Conservation (phyloP, 2,113 vertebrate genomes). For the Ursus arctos region DNA sequence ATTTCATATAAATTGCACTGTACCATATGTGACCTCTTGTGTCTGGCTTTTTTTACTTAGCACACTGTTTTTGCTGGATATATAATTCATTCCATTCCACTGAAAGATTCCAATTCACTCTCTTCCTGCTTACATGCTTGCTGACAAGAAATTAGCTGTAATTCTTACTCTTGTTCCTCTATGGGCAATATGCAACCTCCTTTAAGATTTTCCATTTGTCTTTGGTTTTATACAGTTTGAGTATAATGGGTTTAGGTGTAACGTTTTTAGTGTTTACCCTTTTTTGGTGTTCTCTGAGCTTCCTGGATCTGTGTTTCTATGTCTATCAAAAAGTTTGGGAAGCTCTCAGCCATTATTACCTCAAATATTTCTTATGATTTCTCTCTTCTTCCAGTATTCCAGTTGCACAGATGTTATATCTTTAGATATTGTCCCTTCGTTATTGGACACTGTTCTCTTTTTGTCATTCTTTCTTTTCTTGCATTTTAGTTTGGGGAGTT, state of each 20-base stretch:
- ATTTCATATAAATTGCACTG: too few relatives aligned
- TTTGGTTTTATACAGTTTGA: neutral
- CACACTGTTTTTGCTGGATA: neutral
- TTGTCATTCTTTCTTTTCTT: neutral
- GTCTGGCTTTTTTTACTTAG: neutral
- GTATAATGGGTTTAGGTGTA: neutral
- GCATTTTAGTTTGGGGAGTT: neutral
- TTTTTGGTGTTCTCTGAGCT: neutral
- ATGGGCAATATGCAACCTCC: too few relatives aligned
- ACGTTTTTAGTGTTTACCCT: neutral
- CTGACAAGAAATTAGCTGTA: too few relatives aligned
- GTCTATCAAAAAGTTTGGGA: too few relatives aligned
- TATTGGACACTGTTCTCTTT: neutral
- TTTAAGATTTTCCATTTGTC: too few relatives aligned
- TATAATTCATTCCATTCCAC: neutral
- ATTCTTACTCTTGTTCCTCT: too few relatives aligned
- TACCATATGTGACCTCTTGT: neutral
- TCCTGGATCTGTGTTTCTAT: too few relatives aligned
- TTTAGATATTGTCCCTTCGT: neutral
- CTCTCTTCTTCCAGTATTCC: neutral
- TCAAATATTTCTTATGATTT: neutral
- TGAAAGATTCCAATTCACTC: neutral
- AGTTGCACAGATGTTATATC: neutral
- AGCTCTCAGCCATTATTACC: too few relatives aligned
- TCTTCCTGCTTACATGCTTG: neutral